These are phyloP conservation scores for Brachionus plicatilis DNA, from an alignment of 1,140 invertebrate species.

Conservation along the genomic window DNA sequence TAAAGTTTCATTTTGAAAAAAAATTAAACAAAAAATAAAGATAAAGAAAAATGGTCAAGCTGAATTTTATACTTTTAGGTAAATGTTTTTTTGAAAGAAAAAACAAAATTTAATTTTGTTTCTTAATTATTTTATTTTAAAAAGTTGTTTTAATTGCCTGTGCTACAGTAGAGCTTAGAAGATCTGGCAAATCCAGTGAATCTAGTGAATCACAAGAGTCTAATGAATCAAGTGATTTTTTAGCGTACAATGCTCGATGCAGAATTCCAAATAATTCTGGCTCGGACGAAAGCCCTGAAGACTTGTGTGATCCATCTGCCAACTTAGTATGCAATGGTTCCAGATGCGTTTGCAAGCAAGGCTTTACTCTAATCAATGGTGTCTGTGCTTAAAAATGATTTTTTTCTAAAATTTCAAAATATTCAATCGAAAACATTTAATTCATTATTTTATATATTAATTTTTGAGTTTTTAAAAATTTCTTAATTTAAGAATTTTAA, in stretches of 20 bases:
- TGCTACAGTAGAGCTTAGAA: neutral
- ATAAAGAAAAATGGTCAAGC: too few relatives aligned
- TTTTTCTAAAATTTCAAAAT: neutral
- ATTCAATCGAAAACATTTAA: too few relatives aligned
- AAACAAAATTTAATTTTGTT: too few relatives aligned
- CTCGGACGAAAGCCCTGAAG: neutral
- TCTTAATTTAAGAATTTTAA: too few relatives aligned
- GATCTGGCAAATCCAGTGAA: neutral
- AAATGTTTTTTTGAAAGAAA: too few relatives aligned
- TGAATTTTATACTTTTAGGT: neutral
- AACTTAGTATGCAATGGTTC: neutral
- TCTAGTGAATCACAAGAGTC: neutral
- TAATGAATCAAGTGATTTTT: neutral
- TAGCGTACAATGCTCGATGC: too few relatives aligned
- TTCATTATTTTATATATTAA: too few relatives aligned
- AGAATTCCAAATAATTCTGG: neutral
- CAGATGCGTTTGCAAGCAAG: neutral
- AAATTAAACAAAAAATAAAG: neutral
- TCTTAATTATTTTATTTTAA: too few relatives aligned
- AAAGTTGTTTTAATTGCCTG: neutral
- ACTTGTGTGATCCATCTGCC: neutral
- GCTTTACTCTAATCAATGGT: neutral
- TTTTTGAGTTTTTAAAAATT: too few relatives aligned
- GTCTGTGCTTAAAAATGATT: neutral
- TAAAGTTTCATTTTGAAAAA: neutral